Percentiles rank a stretch among this genome's conserved stretches.
phyloP scores from a whole-genome alignment of 2,888 invertebrate genomes.

The Nomada fucata region DNA sequence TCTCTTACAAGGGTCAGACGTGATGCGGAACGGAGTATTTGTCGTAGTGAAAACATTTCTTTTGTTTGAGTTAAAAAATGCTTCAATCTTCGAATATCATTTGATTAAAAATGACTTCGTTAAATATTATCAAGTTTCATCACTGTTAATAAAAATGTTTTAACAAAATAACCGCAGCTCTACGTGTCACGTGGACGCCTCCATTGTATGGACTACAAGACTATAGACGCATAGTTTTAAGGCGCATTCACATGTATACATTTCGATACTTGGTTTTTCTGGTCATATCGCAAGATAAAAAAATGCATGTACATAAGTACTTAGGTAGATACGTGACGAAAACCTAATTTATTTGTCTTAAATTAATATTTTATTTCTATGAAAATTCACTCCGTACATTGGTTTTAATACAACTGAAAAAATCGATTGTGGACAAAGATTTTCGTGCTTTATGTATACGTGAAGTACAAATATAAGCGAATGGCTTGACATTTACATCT shows the following conservation, averaged over 20 bases:
- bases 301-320: no score
- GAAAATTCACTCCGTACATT: slow-evolving; percentile 32
- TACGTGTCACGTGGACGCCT: no score
- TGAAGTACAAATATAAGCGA: slow-evolving; percentile 22
- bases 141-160: no score
- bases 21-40: slow-evolving; percentile 20
- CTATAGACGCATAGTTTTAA: no score
- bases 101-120: no score
- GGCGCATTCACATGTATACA: no score
- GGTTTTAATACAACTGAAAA: not conserved
- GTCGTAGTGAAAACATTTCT: slow-evolving; percentile 45
- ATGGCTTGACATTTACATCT: not conserved
- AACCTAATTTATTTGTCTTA: not conserved
- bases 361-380: slow-evolving; percentile 51
- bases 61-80: not conserved
- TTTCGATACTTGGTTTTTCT: no score
- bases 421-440: slow-evolving; percentile 15
- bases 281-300: no score
- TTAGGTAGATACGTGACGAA: no score
- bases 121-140: no score
- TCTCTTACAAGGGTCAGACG: slow-evolving; percentile 10
- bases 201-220: no score
- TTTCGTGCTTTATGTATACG: not conserved
- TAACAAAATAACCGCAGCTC: no score
- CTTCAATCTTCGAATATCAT: not conserved